phyloP scores from a whole-genome alignment of 2,113 vertebrate genomes.

The Redunca redunca region DNA sequence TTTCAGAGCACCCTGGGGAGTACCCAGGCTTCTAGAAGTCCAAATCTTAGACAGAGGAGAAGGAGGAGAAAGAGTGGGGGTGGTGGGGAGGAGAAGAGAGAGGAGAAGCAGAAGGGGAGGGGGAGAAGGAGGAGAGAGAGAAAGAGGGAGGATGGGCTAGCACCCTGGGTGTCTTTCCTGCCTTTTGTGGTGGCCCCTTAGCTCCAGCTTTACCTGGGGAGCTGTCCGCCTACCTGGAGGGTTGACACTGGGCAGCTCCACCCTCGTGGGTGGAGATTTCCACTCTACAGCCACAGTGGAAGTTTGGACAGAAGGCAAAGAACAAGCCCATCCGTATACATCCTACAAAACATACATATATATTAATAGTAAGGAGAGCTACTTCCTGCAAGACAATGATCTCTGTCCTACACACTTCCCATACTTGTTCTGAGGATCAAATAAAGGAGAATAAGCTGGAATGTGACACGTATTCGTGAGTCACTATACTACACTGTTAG shows the following conservation, averaged over 20 bases:
- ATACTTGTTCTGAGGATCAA: neutral
- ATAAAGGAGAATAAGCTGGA: neutral
- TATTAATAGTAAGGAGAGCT: neutral
- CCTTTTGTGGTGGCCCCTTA: neutral
- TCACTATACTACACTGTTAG: neutral
- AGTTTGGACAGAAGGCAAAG: neutral
- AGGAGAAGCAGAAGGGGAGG: too few species aligned
- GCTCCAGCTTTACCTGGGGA: neutral
- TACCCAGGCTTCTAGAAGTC: neutral
- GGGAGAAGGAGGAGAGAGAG: neutral
- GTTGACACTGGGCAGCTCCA: neutral
- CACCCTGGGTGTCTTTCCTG: neutral
- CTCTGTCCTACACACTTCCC: neutral
- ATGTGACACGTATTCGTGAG: neutral
- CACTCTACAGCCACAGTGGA: neutral
- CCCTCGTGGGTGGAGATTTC: neutral
- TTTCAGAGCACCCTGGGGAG: neutral
- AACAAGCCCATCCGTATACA: neutral
- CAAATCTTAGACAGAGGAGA: neutral
- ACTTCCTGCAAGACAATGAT: neutral
- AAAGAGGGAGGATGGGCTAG: too few species aligned
- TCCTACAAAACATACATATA: neutral
- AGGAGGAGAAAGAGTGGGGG: rapidly evolving
- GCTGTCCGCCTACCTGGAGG: neutral
- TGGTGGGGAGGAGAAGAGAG: rapidly evolving